A percentile compares a stretch with the other conserved stretches of the same genome.
Conservation (phyloP, 2,888 invertebrate species). For the Amiota communis region DNA sequence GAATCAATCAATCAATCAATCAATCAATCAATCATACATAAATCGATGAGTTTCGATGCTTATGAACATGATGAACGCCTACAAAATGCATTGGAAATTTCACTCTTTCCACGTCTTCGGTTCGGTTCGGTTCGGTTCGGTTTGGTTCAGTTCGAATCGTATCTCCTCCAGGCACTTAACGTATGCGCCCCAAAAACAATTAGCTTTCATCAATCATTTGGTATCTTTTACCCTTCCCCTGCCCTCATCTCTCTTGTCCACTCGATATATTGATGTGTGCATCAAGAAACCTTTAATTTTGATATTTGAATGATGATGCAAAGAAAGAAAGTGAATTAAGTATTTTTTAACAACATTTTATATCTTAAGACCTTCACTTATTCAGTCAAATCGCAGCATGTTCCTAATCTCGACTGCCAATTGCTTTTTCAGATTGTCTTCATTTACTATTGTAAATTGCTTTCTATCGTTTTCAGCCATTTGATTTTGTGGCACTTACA, state of each 20-base stretch:
- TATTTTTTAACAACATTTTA: too few species aligned
- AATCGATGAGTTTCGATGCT: background rate
- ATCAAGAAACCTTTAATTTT: background rate
- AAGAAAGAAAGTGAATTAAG: background rate
- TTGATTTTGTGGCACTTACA: background rate
- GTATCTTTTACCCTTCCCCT: conserved; percentile 9
- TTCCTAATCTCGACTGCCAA: conserved; percentile 9
- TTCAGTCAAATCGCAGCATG: background rate
- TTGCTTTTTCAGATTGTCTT: conserved; percentile 4
- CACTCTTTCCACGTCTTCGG: background rate
- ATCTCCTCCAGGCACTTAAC: background rate
- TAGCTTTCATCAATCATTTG: conserved; percentile 67
- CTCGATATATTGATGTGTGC: background rate
- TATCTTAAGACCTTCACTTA: too few species aligned
- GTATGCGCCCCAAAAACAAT: conserved; percentile 56
- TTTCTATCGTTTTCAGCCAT: background rate
- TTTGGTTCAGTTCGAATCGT: too few species aligned
- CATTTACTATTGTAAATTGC: too few species aligned
- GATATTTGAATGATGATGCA: background rate
- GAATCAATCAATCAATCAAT: background rate
- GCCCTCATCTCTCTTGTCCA: too few species aligned
- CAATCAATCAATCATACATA: background rate
- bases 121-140: too few species aligned
- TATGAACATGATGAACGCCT: conserved; percentile 16
- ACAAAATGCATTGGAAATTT: conserved; percentile 19